Percentiles rank a stretch among this genome's conserved stretches.
These are phyloP conservation scores for Cygnus olor DNA, from an alignment of 2,797 vertebrate species.

Conservation along the genomic window DNA sequence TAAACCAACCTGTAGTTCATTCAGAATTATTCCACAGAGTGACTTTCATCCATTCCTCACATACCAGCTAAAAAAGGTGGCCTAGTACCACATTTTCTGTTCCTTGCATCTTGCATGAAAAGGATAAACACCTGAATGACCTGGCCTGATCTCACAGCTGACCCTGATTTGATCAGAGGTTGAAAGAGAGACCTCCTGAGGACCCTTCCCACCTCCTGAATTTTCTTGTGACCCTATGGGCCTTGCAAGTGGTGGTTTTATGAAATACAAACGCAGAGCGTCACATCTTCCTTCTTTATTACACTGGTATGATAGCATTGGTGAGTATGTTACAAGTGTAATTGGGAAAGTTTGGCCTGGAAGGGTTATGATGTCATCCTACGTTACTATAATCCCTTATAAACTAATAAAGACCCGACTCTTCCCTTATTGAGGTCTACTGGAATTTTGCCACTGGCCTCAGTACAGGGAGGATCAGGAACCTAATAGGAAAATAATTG, in stretches of 20 bases:
- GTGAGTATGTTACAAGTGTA: neutral
- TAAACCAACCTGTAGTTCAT: neutral
- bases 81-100: neutral
- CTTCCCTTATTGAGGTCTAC: neutral
- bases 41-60: neutral
- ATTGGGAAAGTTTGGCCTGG: neutral
- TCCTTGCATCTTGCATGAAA: neutral
- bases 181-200: neutral
- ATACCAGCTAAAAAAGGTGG: neutral
- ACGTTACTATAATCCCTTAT: neutral
- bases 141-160: neutral
- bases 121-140: neutral
- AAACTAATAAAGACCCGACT: neutral
- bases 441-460: constrained; percentile 32
- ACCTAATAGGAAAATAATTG: constrained; percentile 10
- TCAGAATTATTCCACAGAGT: neutral
- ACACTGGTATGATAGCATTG: accelerated
- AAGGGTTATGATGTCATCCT: neutral
- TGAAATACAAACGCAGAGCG: neutral
- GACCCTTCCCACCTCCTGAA: neutral
- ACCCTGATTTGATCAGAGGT: neutral
- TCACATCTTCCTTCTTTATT: neutral
- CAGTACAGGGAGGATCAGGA: neutral
- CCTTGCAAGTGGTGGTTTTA: neutral
- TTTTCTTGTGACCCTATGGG: neutral